phyloP scores from a whole-genome alignment of 2,888 invertebrate species.

The Drosophila merina region DNA sequence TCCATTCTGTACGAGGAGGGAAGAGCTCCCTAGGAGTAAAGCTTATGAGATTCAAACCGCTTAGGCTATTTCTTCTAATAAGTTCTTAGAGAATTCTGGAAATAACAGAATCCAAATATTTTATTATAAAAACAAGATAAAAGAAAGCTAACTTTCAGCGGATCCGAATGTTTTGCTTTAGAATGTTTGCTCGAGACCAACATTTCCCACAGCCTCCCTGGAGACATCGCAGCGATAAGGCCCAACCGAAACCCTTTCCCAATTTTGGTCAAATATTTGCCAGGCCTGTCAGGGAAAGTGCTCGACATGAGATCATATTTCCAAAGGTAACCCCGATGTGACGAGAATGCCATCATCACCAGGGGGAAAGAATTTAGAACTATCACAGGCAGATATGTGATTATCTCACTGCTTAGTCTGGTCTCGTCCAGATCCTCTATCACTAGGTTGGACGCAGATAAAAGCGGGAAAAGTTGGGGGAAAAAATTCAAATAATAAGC shows the following conservation, averaged over 20 bases:
- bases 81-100: too few relatives aligned
- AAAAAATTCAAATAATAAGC: neutral
- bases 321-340: slow-evolving; percentile 25
- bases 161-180: too few relatives aligned
- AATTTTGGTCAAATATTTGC: slow-evolving; percentile 43
- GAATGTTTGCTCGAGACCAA: neutral
- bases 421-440: slow-evolving; percentile 43
- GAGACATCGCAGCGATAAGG: neutral
- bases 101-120: neutral
- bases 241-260: slow-evolving; percentile 51
- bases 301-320: slow-evolving; percentile 63
- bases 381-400: slow-evolving; percentile 23
- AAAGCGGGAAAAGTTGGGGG: neutral
- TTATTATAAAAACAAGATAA: too few relatives aligned
- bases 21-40: too few relatives aligned
- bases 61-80: too few relatives aligned
- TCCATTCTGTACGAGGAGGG: too few relatives aligned
- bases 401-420: slow-evolving; percentile 44
- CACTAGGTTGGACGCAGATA: slow-evolving; percentile 26
- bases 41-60: too few relatives aligned
- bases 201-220: slow-evolving; percentile 28
- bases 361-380: neutral
- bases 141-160: too few relatives aligned
- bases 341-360: slow-evolving; percentile 12
- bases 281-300: slow-evolving; percentile 23